A percentile compares a stretch with the other conserved stretches of the same genome.
Conservation (phyloP, 2,113 vertebrate genomes). For the Rhinolophus sinicus region DNA sequence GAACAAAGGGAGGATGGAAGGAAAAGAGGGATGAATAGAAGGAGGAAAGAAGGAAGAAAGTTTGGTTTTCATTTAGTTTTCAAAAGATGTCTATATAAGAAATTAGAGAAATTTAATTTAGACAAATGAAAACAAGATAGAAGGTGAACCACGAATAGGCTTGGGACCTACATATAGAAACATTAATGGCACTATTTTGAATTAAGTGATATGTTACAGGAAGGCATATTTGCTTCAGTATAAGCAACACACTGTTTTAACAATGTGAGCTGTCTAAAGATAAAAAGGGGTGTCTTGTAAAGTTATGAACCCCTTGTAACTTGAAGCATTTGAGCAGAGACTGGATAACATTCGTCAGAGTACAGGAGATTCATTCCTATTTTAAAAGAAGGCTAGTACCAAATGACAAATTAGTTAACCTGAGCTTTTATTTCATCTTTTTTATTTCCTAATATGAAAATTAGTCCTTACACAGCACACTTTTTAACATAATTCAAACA, state of each 20-base stretch:
- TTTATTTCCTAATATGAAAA: conserved; percentile 42
- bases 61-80: not conserved
- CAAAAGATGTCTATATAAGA: not conserved
- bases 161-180: not conserved
- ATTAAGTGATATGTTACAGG: not conserved
- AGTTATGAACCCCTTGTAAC: not conserved
- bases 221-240: not conserved
- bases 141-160: not conserved
- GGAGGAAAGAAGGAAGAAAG: not conserved
- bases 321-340: not conserved
- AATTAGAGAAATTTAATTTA: conserved; percentile 17
- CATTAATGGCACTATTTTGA: not conserved
- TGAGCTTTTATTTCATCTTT: conserved; percentile 19
- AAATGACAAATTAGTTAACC: not conserved
- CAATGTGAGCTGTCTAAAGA: not conserved
- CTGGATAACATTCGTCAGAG: not conserved
- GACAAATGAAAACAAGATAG: not conserved
- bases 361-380: not conserved
- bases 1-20: not conserved
- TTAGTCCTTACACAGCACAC: not conserved
- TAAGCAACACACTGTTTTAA: not conserved
- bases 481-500: conserved; percentile 36
- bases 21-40: not conserved
- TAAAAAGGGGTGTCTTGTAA: not conserved
- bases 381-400: not conserved